Evolutionary conservation across 2,888 invertebrate genomes (phyloP).

Genomic region (Tenthredo mesomela): DNA sequence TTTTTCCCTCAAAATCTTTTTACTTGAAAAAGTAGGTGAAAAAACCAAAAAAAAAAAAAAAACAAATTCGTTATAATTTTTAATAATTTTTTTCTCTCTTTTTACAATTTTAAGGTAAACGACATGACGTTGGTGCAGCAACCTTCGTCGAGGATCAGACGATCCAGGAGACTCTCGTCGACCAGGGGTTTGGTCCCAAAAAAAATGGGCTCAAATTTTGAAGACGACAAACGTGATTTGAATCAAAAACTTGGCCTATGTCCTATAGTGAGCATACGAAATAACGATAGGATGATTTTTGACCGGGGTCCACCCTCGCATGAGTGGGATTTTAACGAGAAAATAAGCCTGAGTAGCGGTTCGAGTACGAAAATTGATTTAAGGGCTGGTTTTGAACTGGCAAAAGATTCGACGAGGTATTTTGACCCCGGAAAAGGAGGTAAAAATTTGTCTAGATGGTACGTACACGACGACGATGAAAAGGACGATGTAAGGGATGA

Average conservation of each 20-base stretch:
- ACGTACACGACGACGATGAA: not conserved
- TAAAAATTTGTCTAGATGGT: constrained; percentile 17
- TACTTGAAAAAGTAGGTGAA: too few species aligned
- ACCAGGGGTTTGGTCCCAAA: constrained; percentile 67
- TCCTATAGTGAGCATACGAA: constrained; percentile 56
- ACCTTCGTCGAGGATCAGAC: constrained; percentile 63
- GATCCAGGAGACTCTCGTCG: constrained; percentile 73
- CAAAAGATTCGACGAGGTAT: not conserved
- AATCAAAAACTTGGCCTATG: constrained; percentile 60
- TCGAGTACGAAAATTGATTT: constrained; percentile 71
- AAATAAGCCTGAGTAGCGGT: constrained; percentile 73
- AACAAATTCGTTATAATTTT: not conserved
- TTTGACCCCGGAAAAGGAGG: constrained; percentile 53
- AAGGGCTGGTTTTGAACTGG: constrained; percentile 61
- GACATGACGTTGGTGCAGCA: constrained; percentile 52
- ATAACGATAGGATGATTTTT: constrained; percentile 47
- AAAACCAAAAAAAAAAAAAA: not conserved
- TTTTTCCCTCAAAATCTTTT: too few species aligned
- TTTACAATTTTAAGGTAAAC: not conserved
- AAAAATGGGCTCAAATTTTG: not conserved
- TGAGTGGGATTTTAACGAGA: constrained; percentile 74
- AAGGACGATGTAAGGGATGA: constrained; percentile 45
- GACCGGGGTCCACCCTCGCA: constrained; percentile 55
- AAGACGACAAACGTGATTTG: constrained; percentile 54
- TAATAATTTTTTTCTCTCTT: not conserved